These are phyloP conservation scores for Schizaphis graminum DNA, from an alignment of 2,888 invertebrate species.

Conservation along the genomic window DNA sequence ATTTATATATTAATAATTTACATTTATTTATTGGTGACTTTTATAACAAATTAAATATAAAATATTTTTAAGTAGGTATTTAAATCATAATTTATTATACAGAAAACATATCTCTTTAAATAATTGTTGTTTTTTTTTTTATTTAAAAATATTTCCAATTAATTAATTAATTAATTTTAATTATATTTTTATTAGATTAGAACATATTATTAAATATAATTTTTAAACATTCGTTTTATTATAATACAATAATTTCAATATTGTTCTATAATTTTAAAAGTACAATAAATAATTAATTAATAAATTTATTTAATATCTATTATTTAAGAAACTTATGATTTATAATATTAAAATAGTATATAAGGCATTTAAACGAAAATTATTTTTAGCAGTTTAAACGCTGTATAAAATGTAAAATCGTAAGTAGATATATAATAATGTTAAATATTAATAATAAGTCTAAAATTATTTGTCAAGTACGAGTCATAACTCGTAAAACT, in stretches of 20 bases:
- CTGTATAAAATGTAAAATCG: not conserved
- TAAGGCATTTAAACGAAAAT: not conserved
- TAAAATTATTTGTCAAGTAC: constrained; percentile 13
- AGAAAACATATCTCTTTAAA: not conserved
- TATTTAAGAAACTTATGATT: not conserved
- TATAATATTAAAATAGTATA: not conserved
- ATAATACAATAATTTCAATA: not conserved
- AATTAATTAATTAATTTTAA: not conserved
- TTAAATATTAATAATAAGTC: not conserved
- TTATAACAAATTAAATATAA: not conserved
- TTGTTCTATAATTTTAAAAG: not conserved
- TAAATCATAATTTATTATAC: not conserved
- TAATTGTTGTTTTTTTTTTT: not conserved
- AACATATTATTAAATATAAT: not conserved
- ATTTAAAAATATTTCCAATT: not conserved
- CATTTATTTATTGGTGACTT: not conserved
- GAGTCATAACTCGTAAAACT: not conserved
- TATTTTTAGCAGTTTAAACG: not conserved
- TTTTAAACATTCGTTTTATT: not conserved
- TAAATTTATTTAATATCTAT: not conserved
- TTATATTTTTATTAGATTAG: not conserved
- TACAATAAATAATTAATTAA: not conserved
- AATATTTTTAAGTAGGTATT: not conserved
- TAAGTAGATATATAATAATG: not conserved
- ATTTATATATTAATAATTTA: not conserved